phyloP scores from a whole-genome alignment of 1,140 invertebrate genomes.

The Camponotus pennsylvanicus region DNA sequence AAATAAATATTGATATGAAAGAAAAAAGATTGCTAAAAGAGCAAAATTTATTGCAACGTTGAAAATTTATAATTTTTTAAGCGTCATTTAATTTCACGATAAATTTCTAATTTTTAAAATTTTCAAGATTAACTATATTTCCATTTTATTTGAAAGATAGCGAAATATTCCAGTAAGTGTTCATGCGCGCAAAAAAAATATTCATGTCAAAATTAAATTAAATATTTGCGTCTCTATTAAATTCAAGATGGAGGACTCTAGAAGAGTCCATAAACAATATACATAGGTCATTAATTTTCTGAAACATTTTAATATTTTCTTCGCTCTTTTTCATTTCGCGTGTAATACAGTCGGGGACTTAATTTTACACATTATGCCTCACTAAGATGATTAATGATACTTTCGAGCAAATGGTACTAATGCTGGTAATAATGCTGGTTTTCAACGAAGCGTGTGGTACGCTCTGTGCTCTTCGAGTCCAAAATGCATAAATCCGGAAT shows the following conservation, averaged over 20 bases:
- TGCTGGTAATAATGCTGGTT: neutral
- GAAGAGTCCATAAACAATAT: neutral
- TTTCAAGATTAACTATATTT: neutral
- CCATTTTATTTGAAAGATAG: neutral
- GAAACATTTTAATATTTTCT: neutral
- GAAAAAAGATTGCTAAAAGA: neutral
- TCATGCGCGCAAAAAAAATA: neutral
- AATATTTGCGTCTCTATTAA: neutral
- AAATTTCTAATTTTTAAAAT: constrained; percentile 7
- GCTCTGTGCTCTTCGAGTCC: constrained; percentile 17
- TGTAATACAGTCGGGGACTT: neutral
- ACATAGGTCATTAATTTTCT: neutral
- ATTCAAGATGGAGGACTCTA: too few species aligned
- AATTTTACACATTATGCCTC: constrained; percentile 40
- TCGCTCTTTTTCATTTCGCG: neutral
- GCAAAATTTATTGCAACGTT: neutral
- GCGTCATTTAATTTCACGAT: neutral
- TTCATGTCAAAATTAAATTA: neutral
- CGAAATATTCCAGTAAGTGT: constrained; percentile 15
- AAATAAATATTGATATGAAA: constrained; percentile 3
- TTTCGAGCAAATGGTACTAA: neutral
- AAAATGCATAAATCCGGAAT: constrained; percentile 48
- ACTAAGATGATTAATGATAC: constrained; percentile 49
- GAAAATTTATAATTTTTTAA: neutral
- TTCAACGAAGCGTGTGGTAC: constrained; percentile 23